Evolutionary conservation across 2,113 vertebrate species (phyloP), one percentile per base, ranked within the genome.

Genomic region (Haemorhous mexicanus): DNA sequence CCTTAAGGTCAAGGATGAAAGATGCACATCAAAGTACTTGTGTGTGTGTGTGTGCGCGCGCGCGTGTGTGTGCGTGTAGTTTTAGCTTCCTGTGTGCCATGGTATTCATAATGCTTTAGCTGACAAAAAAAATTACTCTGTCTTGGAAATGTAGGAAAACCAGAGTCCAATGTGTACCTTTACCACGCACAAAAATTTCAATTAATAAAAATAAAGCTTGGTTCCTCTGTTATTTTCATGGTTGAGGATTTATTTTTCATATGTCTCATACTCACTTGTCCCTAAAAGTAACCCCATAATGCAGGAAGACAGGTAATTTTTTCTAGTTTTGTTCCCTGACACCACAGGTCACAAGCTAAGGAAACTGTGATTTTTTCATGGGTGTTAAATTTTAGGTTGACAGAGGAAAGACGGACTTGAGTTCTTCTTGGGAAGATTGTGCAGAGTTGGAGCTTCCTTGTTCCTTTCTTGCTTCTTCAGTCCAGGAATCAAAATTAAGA

Each of bases 21-120:
- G 95, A 96, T 95, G 95, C 78, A 53, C 94, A 97, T 97, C 93
- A 43, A 96, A 96, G 95, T 97, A 94, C 97, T 95, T 96, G 96
- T 96, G 87, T 49, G 93, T 30, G 24, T 23, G 90, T 86, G 47
- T 11, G 41, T 94, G 55, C 2, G 53, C 8, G 62, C 4, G 49
- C 58, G 85, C 20, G 88, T 72, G 64, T 16, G 62, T 94, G 93
- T 37, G 95, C 97, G 94, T 64, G 82, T 98, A 98, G 97, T 93
- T 97, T 94, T 98, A 98, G 97, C 96, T 98, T 97, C 96, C 96
- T 97, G 95, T 82, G 96, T 98, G 97, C 95, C 93, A 96, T 89
- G 44, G 96, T 98, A 97, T 97, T 98, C 97, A 97, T 95, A 95
- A 98, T 96, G 97, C 97, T 98, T 98, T 98, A 98, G 97, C 97